Base-by-base conservation (phyloP, 2,113 vertebrate genomes). In the Psittacula cyanocephala region DNA sequence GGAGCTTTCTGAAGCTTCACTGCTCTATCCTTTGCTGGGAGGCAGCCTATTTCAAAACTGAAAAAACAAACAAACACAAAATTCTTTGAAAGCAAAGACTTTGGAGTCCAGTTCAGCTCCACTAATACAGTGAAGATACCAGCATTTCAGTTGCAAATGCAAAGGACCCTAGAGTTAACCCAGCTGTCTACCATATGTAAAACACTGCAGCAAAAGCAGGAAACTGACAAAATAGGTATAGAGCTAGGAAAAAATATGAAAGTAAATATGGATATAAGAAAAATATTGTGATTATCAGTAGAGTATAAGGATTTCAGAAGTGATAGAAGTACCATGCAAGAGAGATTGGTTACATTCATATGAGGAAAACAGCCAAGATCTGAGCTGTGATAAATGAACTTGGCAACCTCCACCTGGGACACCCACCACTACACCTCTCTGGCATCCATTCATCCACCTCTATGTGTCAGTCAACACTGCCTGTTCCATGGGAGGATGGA, bases 371-470 rank as follows among this genome's bases (percentile, higher is more conserved):
- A 63, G 17, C 5, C 3, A 4, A 59, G 15, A 17, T 16, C 23
- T 35, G 43, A 76, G 23, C 10, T 71, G 31, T 27, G 55, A 50
- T 9, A 18, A 0, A 0, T 6, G 14, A 10, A 11, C 0, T 27
- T 57, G 33, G 10, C 22, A 74, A 28, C 25, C 15, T 59, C 25
- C 33, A 19, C n/a, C 10, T 11, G 5, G 28, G n/a, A 71, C 24
- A 71, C 4, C 16, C 46, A 27, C 20, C 17, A 41, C 24, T n/a
- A 19, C 25, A 2, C 0, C 22, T 31, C 17, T 35, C 49, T 62
- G 71, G 17, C 37, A 50, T 28, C 20, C 25, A 17, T 50, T 55
- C 22, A 13, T 27, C 24, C 28, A 28, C n/a, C 20, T 10, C 4
- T 24, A 16, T 2, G 3, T 22, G 35, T 20, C 37, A 37, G 19